Evolutionary conservation across 1,140 invertebrate species (phyloP), one percentile per base, ranked within the genome.

Genomic region (Sipha flava): DNA sequence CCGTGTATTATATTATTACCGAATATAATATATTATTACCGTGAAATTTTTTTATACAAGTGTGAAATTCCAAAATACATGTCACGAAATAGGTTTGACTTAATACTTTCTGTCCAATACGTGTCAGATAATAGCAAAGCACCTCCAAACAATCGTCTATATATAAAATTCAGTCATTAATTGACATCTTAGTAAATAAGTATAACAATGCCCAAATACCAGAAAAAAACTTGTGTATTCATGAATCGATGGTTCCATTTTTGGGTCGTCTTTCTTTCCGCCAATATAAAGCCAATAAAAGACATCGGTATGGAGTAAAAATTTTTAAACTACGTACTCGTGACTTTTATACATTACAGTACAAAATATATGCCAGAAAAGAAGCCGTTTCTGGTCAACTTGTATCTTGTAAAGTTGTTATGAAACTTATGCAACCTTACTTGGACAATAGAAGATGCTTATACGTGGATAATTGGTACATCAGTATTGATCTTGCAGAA

Each of bases 261-360:
- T 80, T 83, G 81, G 85, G 85, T 18, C 64, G 83, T 23, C 75
- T 86, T 23, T 62, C 62, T n/a, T 83, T 86, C 47, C 83, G 81
- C 45, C 84, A 86, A 75, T 87, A 86, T 80, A 86, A 85, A 37
- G 83, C 84, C 29, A 82, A 81, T 16, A 86, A 86, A 79, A 81
- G 81, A 43, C 79, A 84, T 40, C 82, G 83, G 70, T 86, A 84
- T 82, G 83, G 84, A 23, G 81, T 85, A 21, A 85, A 85, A 82
- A 45, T 84, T 29, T 85, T 83, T 79, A 83, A 82, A 75, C 77
- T 87, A 16, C 84, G 82, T 75, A 75, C 80, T 64, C 59, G 81
- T 64, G 64, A 81, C 79, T 81, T 83, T 18, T 82, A 85, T 80
- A 81, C 81, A 45, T 81, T 79, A 80, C 80, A 81, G 79, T 21